Base-by-base conservation (phyloP, 2,113 vertebrate species). In the Tragulus kanchil region DNA sequence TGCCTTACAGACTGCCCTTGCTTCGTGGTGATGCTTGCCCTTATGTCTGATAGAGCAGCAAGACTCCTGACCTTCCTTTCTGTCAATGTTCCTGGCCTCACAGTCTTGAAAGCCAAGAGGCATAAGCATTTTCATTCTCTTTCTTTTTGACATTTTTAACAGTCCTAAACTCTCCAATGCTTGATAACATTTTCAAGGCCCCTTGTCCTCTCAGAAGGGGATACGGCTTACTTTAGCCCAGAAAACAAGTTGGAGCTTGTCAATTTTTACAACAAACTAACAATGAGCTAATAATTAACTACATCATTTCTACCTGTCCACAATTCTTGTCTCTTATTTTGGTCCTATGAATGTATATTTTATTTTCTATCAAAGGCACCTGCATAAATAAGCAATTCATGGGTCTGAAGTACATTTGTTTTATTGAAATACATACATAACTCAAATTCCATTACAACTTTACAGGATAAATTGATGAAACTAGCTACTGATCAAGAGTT, bases 311-410 rank as follows among this genome's bases (percentile, higher is more conserved):
- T 89, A 62, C 61, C 9, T 67, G 0, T 64, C 17, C 17, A n/a
- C 8, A 95, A 75, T 45, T 50, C 13, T 31, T 83, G 48, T 17
- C 48, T 6, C 48, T 89, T 90, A 54, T 52, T 48, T 58, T 61
- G 67, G 50, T 36, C 59, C 36, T 90, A 65, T 59, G 11, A 81
- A 94, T 48, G 83, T 93, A 1, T 79, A 61, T 89, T 84, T 84
- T 91, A 85, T 85, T 95, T 96, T 92, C 3, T 19, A n/a, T 26
- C 59, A 52, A 56, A 75, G 36, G 62, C 78, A 97, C 90, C 92
- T 42, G 15, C 9, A 69, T 6, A 78, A 42, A 15, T 52, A 84
- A 77, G 42, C 25, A 83, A 84, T 58, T 83, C 13, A 71, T 15
- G n/a, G 12, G 17, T 58, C 28, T 75, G 3, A 45, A 71, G 54